Evolutionary conservation across 2,113 vertebrate genomes (phyloP).

Genomic region (Perca fluviatilis): DNA sequence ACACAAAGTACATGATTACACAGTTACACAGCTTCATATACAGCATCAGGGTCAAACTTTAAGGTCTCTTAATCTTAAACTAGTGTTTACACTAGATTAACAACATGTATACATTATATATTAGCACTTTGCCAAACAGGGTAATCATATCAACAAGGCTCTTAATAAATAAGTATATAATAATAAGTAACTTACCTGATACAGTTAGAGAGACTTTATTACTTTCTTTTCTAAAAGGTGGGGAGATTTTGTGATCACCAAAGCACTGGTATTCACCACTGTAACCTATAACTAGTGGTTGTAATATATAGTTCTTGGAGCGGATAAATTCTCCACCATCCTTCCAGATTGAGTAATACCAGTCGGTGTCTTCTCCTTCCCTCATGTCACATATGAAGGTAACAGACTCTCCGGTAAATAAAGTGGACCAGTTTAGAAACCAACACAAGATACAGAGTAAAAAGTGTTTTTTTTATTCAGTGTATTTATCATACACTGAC

Average conservation of each 20-base stretch:
- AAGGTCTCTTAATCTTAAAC: no score
- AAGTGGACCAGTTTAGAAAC: background rate
- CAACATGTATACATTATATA: background rate
- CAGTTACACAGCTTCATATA: no score
- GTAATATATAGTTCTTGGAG: no score
- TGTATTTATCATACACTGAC: background rate
- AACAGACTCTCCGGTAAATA: background rate
- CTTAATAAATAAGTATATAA: no score
- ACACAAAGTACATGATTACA: no score
- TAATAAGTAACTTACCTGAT: background rate
- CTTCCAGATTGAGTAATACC: fast-evolving
- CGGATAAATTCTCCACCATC: fast-evolving
- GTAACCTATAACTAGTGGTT: fast-evolving
- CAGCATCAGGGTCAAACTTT: no score
- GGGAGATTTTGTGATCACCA: fast-evolving
- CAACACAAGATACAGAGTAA: background rate
- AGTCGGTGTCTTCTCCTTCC: background rate
- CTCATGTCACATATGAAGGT: conserved; percentile 8
- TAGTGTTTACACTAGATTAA: no score
- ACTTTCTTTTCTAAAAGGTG: fast-evolving
- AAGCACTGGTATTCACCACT: background rate
- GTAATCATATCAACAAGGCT: background rate
- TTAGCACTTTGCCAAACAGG: background rate
- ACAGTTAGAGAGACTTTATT: conserved; percentile 4
- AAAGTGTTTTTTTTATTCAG: background rate